Conservation (phyloP, 2,888 invertebrate species). For the Hipparchia semele region DNA sequence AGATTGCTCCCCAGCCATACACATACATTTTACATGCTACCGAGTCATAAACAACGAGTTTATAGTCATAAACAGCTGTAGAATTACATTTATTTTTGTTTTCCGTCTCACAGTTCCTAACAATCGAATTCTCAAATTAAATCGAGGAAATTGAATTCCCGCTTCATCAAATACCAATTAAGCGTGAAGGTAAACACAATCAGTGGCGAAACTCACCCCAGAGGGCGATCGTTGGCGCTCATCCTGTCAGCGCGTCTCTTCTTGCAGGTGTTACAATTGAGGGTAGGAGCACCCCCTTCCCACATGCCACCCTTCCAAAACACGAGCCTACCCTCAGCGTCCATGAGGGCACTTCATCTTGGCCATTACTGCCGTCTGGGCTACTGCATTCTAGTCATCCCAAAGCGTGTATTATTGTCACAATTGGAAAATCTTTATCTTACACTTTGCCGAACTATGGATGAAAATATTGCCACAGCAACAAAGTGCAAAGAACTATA, state of each 20-base stretch:
- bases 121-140: slow-evolving; percentile 9
- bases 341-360: slow-evolving; percentile 61
- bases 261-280: slow-evolving; percentile 75
- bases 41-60: background rate
- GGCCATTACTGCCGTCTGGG: slow-evolving; percentile 36
- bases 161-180: slow-evolving; percentile 23
- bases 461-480: background rate
- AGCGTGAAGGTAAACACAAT: slow-evolving; percentile 21
- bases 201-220: slow-evolving; percentile 57
- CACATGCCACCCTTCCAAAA: slow-evolving; percentile 78
- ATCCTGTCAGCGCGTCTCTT: slow-evolving; percentile 75
- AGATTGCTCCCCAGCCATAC: background rate
- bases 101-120: background rate
- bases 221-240: slow-evolving; percentile 69
- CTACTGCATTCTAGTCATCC: background rate
- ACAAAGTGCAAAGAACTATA: background rate
- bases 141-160: slow-evolving; percentile 9
- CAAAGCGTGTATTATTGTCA: background rate
- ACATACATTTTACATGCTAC: background rate
- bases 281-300: slow-evolving; percentile 73
- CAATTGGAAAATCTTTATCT: background rate
- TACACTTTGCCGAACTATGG: background rate
- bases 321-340: slow-evolving; percentile 73
- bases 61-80: background rate
- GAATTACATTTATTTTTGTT: background rate